Conservation (phyloP, 2,797 vertebrate genomes). For the Discoglossus pictus region DNA sequence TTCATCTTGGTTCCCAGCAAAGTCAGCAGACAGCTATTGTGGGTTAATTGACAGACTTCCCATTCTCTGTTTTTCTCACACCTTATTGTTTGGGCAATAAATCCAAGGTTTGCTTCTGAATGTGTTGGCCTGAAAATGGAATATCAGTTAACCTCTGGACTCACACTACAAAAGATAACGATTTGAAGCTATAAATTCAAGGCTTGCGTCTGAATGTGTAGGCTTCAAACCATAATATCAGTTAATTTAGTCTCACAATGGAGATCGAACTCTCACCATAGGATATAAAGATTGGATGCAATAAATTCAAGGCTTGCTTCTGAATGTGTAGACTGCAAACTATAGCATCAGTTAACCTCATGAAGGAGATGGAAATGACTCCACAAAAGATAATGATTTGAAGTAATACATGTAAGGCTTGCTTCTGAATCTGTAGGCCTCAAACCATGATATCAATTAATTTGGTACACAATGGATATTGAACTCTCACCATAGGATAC, state of each 20-base stretch:
- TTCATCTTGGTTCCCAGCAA: conserved; percentile 38
- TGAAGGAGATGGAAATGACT: no score
- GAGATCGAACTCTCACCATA: no score
- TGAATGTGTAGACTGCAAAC: background rate
- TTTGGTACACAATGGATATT: no score
- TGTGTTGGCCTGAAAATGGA: no score
- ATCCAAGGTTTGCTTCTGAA: conserved; percentile 13
- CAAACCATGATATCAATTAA: no score
- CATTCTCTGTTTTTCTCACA: conserved; percentile 11
- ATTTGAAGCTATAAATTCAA: conserved; percentile 26
- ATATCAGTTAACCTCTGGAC: background rate
- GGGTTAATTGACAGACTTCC: conserved; percentile 39
- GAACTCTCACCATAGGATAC: no score
- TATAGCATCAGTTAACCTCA: background rate
- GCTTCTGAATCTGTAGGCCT: no score
- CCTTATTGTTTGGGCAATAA: conserved; percentile 38
- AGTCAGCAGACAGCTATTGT: conserved; percentile 39
- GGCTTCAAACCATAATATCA: conserved; percentile 2
- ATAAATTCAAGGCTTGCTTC: conserved; percentile 21
- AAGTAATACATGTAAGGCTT: no score
- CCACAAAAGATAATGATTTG: no score
- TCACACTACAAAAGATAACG: no score
- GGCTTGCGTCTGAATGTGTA: conserved; percentile 4
- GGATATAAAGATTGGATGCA: no score
- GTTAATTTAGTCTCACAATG: background rate